Evolutionary conservation across 2,888 invertebrate species (phyloP).

Genomic region (Folsomia manolachei): DNA sequence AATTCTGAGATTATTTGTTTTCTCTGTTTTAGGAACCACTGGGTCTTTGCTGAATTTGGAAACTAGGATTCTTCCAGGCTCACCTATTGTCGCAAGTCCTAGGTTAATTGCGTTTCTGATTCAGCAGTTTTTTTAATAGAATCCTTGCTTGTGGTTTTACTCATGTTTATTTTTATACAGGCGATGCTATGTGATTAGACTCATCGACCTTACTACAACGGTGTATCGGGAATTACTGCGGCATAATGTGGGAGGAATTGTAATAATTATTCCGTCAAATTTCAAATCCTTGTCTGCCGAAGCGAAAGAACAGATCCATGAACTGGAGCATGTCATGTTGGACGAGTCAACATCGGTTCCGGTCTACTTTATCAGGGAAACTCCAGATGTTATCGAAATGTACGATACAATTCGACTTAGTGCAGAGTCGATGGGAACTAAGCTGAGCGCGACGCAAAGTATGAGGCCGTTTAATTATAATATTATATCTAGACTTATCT

Average conservation of each 20-base stretch:
- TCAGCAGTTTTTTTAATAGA: no score
- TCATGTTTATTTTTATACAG: no score
- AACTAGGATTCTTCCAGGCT: slow-evolving; percentile 46
- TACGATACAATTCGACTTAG: slow-evolving; percentile 71
- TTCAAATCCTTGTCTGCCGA: slow-evolving; percentile 64
- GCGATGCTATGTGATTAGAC: slow-evolving; percentile 53
- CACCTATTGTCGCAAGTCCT: slow-evolving; percentile 46
- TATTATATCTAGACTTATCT: neutral
- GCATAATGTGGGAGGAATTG: slow-evolving; percentile 70
- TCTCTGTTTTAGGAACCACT: slow-evolving; percentile 37
- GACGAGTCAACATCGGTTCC: slow-evolving; percentile 77
- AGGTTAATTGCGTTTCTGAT: no score
- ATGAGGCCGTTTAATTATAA: slow-evolving; percentile 14
- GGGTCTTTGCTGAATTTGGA: slow-evolving; percentile 45
- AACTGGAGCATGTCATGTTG: slow-evolving; percentile 77
- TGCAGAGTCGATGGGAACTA: slow-evolving; percentile 66
- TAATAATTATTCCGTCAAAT: slow-evolving; percentile 78
- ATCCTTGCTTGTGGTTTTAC: no score
- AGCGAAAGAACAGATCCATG: slow-evolving; percentile 71
- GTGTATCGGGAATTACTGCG: slow-evolving; percentile 71
- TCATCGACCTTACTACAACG: slow-evolving; percentile 76
- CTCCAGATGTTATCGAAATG: slow-evolving; percentile 69
- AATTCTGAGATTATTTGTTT: neutral
- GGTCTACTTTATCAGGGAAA: slow-evolving; percentile 80
- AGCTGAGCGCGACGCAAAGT: slow-evolving; percentile 73